These are phyloP conservation scores for Allacma fusca DNA, from an alignment of 2,888 invertebrate genomes.

Conservation along the genomic window DNA sequence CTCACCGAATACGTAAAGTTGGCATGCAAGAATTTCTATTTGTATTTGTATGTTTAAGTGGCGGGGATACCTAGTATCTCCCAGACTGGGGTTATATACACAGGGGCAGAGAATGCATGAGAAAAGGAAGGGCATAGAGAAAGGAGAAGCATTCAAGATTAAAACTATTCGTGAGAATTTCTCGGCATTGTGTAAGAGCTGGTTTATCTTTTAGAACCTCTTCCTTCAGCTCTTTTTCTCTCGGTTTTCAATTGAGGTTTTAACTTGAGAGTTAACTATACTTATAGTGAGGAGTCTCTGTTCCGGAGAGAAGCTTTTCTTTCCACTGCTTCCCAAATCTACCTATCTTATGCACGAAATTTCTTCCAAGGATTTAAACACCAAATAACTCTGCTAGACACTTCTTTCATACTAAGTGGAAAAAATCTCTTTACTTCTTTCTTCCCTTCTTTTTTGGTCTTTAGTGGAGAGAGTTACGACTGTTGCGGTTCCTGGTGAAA, in stretches of 20 bases:
- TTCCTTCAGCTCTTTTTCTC: too few species aligned
- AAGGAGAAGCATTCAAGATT: conserved; percentile 34
- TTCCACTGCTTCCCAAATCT: not conserved
- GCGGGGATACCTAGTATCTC: too few species aligned
- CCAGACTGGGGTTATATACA: not conserved
- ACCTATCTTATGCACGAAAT: conserved; percentile 8
- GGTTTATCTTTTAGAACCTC: conserved; percentile 27
- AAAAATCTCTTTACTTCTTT: conserved; percentile 17
- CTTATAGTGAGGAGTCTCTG: not conserved
- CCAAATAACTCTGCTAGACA: conserved; percentile 24
- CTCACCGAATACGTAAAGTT: too few species aligned
- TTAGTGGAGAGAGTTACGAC: conserved; percentile 8
- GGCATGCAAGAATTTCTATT: too few species aligned
- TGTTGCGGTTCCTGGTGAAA: conserved; percentile 2
- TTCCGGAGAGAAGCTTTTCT: not conserved
- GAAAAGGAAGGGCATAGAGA: not conserved
- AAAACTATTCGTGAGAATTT: conserved; percentile 32
- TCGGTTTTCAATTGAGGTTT: conserved; percentile 36
- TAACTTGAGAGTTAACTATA: conserved; percentile 22
- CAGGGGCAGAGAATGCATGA: not conserved
- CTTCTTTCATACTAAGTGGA: conserved; percentile 1
- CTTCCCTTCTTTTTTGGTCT: conserved; percentile 18
- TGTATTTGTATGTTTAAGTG: too few species aligned
- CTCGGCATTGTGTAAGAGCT: conserved; percentile 22
- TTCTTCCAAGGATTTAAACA: conserved; percentile 22